Conservation (phyloP, 2,888 invertebrate genomes). For the Pyrochroa serraticornis region DNA sequence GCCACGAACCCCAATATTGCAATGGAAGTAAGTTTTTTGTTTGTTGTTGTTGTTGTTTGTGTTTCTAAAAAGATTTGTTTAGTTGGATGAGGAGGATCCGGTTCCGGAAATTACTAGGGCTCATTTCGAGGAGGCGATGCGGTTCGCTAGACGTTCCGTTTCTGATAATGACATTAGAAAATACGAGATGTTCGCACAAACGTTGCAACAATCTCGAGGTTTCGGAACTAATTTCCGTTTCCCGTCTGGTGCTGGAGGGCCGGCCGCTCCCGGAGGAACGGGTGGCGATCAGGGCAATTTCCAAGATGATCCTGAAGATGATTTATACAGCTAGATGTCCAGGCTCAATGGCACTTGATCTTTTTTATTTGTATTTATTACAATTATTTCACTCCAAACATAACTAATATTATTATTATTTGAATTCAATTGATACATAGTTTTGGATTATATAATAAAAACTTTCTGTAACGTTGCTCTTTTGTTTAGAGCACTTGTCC, state of each 20-base stretch:
- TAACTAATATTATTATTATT: constrained; percentile 60
- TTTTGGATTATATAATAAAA: constrained; percentile 24
- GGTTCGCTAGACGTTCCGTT: constrained; percentile 96
- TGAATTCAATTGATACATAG: constrained; percentile 1
- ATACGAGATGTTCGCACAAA: constrained; percentile 99
- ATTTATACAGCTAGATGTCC: constrained; percentile 87
- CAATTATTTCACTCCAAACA: constrained; percentile 30
- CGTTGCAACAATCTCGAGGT: constrained; percentile 98
- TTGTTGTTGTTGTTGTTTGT: neutral
- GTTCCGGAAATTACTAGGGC: constrained; percentile 97
- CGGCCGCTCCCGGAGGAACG: constrained; percentile 69
- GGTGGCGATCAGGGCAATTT: constrained; percentile 68
- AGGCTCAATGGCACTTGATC: constrained; percentile 13
- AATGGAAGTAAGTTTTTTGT: constrained; percentile 79
- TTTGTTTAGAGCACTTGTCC: neutral
- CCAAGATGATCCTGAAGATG: constrained; percentile 92
- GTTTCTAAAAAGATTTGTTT: constrained; percentile 60
- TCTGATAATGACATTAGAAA: constrained; percentile 99
- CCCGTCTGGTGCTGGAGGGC: constrained; percentile 69
- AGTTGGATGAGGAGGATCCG: constrained; percentile 96
- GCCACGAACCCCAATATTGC: constrained; percentile 76
- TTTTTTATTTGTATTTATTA: constrained; percentile 36
- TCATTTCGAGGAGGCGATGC: constrained; percentile 99
- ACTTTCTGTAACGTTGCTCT: constrained; percentile 14
- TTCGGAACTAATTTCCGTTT: constrained; percentile 95